A percentile compares a stretch with the other conserved stretches of the same genome.
phyloP scores from a whole-genome alignment of 2,888 invertebrate species.

The Melanchra persicariae region DNA sequence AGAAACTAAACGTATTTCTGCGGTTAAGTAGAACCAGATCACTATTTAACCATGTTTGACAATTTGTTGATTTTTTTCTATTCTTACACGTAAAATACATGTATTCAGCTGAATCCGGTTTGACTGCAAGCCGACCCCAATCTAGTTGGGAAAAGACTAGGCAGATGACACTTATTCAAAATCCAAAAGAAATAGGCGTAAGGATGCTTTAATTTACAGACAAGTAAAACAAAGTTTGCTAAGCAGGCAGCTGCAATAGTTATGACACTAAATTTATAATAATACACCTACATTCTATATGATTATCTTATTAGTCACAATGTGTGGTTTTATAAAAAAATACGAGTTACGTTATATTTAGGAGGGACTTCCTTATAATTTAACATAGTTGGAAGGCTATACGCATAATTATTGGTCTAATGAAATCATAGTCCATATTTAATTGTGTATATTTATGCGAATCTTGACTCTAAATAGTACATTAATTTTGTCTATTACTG shows the following conservation, averaged over 20 bases:
- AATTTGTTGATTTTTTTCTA: neutral
- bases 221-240: no score
- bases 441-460: neutral
- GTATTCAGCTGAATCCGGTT: no score
- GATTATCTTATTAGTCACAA: neutral
- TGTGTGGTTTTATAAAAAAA: constrained; percentile 12
- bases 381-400: constrained; percentile 34
- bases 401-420: constrained; percentile 25
- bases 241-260: neutral
- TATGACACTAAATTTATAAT: neutral
- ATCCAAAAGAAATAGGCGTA: no score
- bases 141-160: no score
- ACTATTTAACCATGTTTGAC: neutral
- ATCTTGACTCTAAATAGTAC: neutral
- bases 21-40: neutral
- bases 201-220: no score
- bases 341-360: constrained; percentile 3
- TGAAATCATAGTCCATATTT: constrained; percentile 10
- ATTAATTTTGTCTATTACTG: neutral
- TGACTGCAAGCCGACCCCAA: no score
- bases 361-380: constrained; percentile 39
- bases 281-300: neutral
- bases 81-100: no score
- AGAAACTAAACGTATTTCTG: neutral
- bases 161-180: no score